A percentile compares a stretch with the other conserved stretches of the same genome.
These are phyloP conservation scores for Eurois occulta DNA, from an alignment of 2,888 invertebrate genomes.

Conservation along the genomic window DNA sequence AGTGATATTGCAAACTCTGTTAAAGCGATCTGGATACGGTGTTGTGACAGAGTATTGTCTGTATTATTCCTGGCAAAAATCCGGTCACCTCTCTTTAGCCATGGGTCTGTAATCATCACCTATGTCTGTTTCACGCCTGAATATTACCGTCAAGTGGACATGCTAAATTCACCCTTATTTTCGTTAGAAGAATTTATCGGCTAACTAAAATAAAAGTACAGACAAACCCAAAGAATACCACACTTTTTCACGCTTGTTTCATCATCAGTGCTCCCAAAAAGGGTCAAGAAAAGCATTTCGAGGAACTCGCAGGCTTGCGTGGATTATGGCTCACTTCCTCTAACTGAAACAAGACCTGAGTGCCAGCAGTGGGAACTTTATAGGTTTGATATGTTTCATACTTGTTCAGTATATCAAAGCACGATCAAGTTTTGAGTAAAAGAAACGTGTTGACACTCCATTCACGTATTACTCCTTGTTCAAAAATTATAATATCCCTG, in stretches of 20 bases:
- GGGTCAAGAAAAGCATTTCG: not conserved
- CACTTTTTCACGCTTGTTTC: not conserved
- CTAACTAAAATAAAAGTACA: not conserved
- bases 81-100: not conserved
- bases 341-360: not conserved
- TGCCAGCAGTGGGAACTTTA: not conserved
- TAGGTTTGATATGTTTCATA: not conserved
- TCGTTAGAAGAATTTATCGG: not conserved
- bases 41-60: no score
- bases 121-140: not conserved
- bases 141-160: not conserved
- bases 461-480: constrained; percentile 31
- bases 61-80: not conserved
- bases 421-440: not conserved
- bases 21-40: rapidly evolving
- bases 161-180: not conserved
- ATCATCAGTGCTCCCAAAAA: not conserved
- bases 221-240: not conserved
- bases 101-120: not conserved
- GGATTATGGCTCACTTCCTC: not conserved
- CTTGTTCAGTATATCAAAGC: not conserved
- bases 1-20: not conserved
- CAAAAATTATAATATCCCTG: constrained; percentile 67
- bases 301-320: not conserved
- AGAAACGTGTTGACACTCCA: constrained; percentile 17